A percentile compares a stretch with the other conserved stretches of the same genome.
Evolutionary conservation across 2,888 invertebrate genomes (phyloP).

Genomic region (Dasysyrphus albostriatus): DNA sequence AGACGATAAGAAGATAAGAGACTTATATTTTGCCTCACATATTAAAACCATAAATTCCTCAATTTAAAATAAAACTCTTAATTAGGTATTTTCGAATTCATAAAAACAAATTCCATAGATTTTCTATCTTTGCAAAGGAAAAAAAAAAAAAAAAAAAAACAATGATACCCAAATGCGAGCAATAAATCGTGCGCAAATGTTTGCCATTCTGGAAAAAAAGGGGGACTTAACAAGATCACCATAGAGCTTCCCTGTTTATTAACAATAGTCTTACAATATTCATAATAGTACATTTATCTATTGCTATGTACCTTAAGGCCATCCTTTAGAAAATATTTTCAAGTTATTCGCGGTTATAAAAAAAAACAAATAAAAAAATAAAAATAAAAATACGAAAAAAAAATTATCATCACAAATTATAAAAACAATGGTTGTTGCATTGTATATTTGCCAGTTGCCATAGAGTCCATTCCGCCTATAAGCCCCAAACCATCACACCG

Average conservation of each 20-base stretch:
- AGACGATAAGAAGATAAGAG: too few species aligned
- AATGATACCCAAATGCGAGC: constrained; percentile 27
- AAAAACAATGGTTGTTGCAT: constrained; percentile 62
- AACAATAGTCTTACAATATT: constrained; percentile 45
- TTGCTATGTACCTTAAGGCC: background rate
- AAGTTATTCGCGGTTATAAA: constrained; percentile 8
- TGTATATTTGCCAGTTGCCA: background rate
- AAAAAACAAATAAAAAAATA: constrained; percentile 6
- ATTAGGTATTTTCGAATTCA: background rate
- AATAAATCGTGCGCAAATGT: constrained; percentile 62
- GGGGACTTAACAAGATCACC: background rate
- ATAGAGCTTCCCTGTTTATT: background rate
- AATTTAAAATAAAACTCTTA: background rate
- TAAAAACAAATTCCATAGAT: background rate
- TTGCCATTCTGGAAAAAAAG: background rate
- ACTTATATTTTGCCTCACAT: too few species aligned
- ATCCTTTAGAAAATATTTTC: background rate
- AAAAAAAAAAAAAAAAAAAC: too few species aligned
- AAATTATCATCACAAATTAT: constrained; percentile 71
- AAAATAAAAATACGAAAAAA: background rate
- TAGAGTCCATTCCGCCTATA: constrained; percentile 1
- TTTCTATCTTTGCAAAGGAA: background rate
- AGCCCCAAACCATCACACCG: constrained; percentile 19
- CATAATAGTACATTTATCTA: constrained; percentile 47
- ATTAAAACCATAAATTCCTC: too few species aligned